These are phyloP conservation scores for Catharus ustulatus DNA, from an alignment of 2,797 vertebrate genomes.

Conservation along the genomic window DNA sequence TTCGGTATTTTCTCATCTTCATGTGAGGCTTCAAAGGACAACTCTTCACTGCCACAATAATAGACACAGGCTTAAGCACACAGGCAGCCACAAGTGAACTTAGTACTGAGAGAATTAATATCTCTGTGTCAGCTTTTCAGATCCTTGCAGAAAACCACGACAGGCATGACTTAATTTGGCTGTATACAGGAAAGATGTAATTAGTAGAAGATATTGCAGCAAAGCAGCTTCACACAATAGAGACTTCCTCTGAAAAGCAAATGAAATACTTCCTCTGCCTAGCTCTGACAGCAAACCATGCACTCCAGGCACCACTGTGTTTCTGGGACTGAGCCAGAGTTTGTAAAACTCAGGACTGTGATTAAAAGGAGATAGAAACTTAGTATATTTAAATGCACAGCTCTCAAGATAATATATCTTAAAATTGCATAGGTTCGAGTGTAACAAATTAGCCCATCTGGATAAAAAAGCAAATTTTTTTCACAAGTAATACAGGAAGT, in stretches of 20 bases:
- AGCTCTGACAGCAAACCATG: neutral
- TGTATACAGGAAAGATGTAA: neutral
- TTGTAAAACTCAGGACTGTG: neutral
- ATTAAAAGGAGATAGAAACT: neutral
- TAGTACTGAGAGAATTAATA: neutral
- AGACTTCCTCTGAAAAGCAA: neutral
- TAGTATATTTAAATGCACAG: neutral
- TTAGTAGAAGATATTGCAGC: fast-evolving
- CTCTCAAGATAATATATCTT: neutral
- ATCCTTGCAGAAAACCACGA: neutral
- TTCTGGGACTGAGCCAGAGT: neutral
- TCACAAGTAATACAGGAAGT: neutral
- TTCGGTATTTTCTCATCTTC: neutral
- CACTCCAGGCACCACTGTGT: fast-evolving
- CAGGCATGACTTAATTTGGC: neutral
- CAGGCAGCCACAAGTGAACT: neutral
- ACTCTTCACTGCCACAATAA: neutral
- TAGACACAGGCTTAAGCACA: fast-evolving
- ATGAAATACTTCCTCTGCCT: neutral
- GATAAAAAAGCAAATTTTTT: neutral
- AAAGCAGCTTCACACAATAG: neutral
- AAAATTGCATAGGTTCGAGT: neutral
- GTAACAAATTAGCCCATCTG: neutral
- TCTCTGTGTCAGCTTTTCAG: neutral
- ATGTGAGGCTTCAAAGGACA: neutral